Conservation (phyloP, 2,797 vertebrate species). For the Brachyrhaphis roseni region DNA sequence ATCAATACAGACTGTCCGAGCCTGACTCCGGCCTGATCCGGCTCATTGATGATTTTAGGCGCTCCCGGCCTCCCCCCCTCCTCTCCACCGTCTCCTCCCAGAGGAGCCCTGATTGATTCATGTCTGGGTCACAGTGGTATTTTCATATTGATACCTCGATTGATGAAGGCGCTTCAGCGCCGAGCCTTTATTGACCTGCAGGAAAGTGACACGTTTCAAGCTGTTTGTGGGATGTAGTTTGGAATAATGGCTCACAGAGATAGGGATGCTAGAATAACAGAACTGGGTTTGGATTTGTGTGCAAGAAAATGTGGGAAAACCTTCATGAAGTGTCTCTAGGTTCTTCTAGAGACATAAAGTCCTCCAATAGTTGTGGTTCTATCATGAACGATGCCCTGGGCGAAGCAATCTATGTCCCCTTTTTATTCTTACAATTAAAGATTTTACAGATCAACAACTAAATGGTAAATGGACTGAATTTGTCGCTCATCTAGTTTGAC, state of each 20-base stretch:
- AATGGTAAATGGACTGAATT: not conserved
- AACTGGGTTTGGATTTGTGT: not conserved
- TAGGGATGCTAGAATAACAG: not conserved
- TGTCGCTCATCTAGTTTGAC: not conserved
- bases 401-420: not conserved
- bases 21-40: conserved; percentile 72
- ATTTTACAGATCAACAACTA: not conserved
- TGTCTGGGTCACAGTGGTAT: conserved; percentile 82
- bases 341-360: not conserved
- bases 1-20: conserved; percentile 78
- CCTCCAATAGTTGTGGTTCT: not conserved
- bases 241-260: conserved; percentile 33
- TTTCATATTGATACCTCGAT: conserved; percentile 85
- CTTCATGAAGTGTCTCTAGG: not conserved
- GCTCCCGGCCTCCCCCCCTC: conserved; percentile 48
- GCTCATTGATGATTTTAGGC: conserved; percentile 80
- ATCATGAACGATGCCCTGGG: not conserved
- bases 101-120: conserved; percentile 79
- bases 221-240: conserved; percentile 60
- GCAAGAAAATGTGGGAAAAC: not conserved
- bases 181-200: conserved; percentile 76
- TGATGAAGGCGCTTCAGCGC: conserved; percentile 80
- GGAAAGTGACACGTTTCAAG: conserved; percentile 75
- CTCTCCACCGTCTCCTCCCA: conserved; percentile 52
- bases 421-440: not conserved